phyloP scores from a whole-genome alignment of 2,113 vertebrate species.

The Rutilus rutilus region DNA sequence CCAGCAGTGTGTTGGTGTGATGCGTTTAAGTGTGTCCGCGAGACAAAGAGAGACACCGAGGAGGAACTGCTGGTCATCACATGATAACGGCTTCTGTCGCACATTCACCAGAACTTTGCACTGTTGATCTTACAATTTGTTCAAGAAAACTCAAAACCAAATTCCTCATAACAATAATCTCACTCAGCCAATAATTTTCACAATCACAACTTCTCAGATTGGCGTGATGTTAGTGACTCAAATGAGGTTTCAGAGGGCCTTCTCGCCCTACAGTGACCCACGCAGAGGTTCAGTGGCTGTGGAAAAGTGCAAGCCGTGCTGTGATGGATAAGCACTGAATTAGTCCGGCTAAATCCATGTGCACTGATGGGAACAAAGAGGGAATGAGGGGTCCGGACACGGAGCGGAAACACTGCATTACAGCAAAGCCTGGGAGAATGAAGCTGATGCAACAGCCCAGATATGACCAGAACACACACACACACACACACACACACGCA shows the following conservation, averaged over 20 bases:
- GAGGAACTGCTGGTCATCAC: background rate
- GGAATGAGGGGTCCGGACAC: conserved; percentile 36
- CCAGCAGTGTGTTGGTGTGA: conserved; percentile 49
- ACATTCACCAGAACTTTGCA: background rate
- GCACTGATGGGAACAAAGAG: conserved; percentile 40
- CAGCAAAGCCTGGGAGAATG: conserved; percentile 41
- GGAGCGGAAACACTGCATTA: conserved; percentile 31
- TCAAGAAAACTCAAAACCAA: background rate
- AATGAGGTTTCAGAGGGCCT: background rate
- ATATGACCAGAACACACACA: conserved; percentile 11
- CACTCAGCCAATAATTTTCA: background rate
- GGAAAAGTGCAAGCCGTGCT: conserved; percentile 27
- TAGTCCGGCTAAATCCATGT: conserved; percentile 28
- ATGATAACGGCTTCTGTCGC: background rate
- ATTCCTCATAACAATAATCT: background rate
- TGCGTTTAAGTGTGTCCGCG: conserved; percentile 14
- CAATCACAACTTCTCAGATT: background rate
- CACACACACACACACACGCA: background rate
- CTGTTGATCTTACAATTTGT: background rate
- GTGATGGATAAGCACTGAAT: conserved; percentile 36
- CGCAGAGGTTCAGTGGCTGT: background rate
- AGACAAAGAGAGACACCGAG: background rate
- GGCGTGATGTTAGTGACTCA: background rate
- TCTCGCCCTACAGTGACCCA: background rate
- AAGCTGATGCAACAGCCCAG: conserved; percentile 32